Conservation (phyloP, 2,797 vertebrate genomes). For the Ficedula albicollis region DNA sequence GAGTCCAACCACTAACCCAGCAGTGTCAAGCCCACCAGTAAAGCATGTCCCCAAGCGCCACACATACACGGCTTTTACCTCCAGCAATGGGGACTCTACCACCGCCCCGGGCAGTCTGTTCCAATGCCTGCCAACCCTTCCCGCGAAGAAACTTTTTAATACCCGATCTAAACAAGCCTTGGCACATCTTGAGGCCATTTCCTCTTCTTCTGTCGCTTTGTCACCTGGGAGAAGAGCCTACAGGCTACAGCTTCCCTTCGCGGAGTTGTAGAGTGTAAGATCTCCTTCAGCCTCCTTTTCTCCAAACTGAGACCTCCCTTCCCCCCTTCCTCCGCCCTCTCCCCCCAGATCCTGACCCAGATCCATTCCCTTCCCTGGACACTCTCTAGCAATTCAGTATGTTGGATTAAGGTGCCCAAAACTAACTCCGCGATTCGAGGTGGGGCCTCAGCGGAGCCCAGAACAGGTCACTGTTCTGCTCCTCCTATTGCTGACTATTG, state of each 20-base stretch:
- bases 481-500: no score
- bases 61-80: not conserved
- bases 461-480: not conserved
- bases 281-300: not conserved
- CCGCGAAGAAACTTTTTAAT: not conserved
- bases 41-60: rapidly evolving
- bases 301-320: not conserved
- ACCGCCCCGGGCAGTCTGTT: not conserved
- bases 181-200: not conserved
- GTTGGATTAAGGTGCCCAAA: not conserved
- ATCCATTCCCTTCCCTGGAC: not conserved
- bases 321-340: no score
- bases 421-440: not conserved
- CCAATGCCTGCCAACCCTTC: not conserved
- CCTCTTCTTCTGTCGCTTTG: no score
- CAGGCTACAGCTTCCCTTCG: not conserved
- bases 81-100: not conserved
- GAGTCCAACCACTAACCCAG: not conserved
- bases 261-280: not conserved
- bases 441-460: not conserved
- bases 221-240: not conserved
- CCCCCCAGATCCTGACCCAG: not conserved
- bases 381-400: not conserved
- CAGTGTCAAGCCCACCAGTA: not conserved
- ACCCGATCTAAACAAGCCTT: not conserved